These are phyloP conservation scores for Rachycentron canadum DNA, from an alignment of 2,797 vertebrate species.

Conservation along the genomic window DNA sequence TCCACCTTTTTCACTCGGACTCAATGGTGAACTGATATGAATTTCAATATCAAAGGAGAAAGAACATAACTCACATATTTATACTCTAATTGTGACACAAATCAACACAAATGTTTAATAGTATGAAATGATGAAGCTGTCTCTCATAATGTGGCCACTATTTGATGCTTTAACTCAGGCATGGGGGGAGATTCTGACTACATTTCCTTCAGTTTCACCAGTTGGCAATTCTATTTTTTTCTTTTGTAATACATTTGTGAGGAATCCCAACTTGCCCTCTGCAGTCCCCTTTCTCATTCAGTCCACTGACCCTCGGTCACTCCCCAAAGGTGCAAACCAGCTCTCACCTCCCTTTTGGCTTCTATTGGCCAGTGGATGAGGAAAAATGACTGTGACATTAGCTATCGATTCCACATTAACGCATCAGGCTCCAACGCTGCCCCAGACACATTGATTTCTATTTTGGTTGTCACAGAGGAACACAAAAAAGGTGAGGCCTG, in stretches of 20 bases:
- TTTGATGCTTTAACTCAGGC: neutral
- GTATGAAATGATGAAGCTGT: no score
- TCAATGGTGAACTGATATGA: no score
- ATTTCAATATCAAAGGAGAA: no score
- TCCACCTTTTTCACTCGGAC: no score
- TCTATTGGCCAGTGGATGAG: conserved; percentile 72
- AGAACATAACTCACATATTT: no score
- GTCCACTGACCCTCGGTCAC: conserved; percentile 47
- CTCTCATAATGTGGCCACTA: neutral
- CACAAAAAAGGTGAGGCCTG: conserved; percentile 66
- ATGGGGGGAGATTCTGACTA: neutral
- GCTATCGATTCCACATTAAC: conserved; percentile 83
- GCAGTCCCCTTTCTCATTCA: conserved; percentile 35
- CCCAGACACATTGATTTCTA: conserved; percentile 82
- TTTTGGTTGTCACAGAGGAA: conserved; percentile 72
- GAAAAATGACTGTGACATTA: conserved; percentile 83
- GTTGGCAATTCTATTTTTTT: no score
- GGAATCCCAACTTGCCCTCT: conserved; percentile 24
- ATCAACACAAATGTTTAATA: no score
- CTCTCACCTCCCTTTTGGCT: conserved; percentile 24
- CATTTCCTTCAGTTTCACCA: neutral
- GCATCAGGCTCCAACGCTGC: conserved; percentile 61
- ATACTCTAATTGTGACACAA: no score
- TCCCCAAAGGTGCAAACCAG: conserved; percentile 31
- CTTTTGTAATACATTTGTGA: neutral